Evolutionary conservation across 2,113 vertebrate species (phyloP).

Genomic region (Henicopernis longicauda): DNA sequence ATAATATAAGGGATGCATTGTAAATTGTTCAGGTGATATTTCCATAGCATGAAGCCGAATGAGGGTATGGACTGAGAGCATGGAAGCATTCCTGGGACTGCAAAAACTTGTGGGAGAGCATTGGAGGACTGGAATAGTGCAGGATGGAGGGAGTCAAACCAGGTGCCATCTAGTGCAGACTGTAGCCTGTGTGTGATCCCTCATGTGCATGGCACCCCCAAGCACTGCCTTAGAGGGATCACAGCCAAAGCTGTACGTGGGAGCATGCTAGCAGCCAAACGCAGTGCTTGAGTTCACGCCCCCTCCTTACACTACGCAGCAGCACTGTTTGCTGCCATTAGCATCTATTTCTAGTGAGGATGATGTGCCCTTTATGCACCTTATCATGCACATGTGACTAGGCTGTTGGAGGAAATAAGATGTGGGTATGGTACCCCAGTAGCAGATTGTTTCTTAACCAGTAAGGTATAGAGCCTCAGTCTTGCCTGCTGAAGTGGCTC

Average conservation of each 20-base stretch:
- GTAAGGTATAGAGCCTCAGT: neutral
- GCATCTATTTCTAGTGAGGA: neutral
- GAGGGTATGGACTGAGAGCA: neutral
- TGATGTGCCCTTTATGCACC: neutral
- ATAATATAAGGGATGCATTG: neutral
- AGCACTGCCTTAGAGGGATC: neutral
- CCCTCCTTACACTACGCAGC: neutral
- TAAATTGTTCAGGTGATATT: neutral
- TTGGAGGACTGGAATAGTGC: neutral
- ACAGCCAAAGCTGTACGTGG: neutral
- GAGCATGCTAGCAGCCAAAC: neutral
- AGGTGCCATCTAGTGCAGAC: neutral
- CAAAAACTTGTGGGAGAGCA: neutral
- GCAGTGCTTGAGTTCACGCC: rapidly evolving
- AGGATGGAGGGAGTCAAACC: neutral
- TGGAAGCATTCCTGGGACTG: neutral
- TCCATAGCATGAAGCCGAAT: neutral
- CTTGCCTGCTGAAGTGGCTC: neutral
- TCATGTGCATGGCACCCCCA: neutral
- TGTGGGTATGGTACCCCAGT: neutral
- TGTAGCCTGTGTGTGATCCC: neutral
- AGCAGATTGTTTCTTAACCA: neutral
- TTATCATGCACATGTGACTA: no score
- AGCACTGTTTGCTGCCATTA: neutral
- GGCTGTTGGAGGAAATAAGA: neutral